Base-by-base conservation (phyloP, 2,888 invertebrate species). In the Aleiodes leptofemur region DNA sequence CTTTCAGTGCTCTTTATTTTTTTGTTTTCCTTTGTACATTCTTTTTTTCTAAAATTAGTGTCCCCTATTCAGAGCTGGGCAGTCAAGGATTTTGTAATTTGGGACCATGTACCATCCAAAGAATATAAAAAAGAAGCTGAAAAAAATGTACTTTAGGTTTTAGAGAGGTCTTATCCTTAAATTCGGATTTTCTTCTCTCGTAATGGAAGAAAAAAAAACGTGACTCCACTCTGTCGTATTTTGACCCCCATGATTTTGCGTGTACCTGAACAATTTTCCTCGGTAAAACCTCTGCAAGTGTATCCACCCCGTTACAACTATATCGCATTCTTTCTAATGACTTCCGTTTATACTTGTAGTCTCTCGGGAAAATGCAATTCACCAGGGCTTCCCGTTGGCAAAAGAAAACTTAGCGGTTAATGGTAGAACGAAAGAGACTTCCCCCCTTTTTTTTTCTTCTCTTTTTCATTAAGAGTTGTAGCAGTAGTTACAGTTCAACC, bases 331-430 rank as follows among this genome's bases (percentile, higher is more conserved):
- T 57, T 29, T 3, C 29, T 57, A 57, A 57, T 57, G 57, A 57
- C 57, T 57, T 57, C 43, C 43, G 43, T 43, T 43, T 23, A 57
- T 57, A 23, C 31, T 57, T 29, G 3, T 23, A 29, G 31, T 23
- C 11, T 57, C 57, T 31, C 29, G 8, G 16, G 57, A 7, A 57
- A 57, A 57, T 57, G 57, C 57, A 57, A 57, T 57, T 31, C 57
- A 9, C 43, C 43, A 9, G 43, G 11, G 9, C 16, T 55, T 55
- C 16, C 55, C 55, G 55, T 55, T 55, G 55, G 55, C 7, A 55
- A 55, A 55, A 55, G 43, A 61, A 38, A 14, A 61, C 38, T 61
- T 61, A n/a, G 38, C 38, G 61, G 61, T 38, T 61, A n/a, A 57
- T 13, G 14, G 13, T n/a, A 61, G 61, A 43, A 61, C 38, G 61